Percentiles rank a stretch among this genome's conserved stretches.
Evolutionary conservation across 2,888 invertebrate genomes (phyloP).

Genomic region (Scaptomyza polygonia): DNA sequence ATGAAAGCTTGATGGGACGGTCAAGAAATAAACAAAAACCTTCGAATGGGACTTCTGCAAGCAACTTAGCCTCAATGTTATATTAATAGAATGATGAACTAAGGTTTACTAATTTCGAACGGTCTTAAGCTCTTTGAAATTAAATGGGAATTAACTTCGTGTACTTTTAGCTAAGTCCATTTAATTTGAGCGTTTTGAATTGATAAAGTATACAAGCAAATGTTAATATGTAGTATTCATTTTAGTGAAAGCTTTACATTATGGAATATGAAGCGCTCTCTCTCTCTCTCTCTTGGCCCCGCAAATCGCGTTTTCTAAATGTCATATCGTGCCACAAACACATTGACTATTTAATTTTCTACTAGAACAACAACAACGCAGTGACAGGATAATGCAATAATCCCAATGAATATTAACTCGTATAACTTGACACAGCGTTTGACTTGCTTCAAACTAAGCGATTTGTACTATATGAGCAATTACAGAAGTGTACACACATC

Average conservation of each 20-base stretch:
- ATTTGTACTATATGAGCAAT: conserved; percentile 23
- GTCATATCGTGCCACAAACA: conserved; percentile 50
- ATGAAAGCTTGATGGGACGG: too few species aligned
- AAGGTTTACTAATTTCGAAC: conserved; percentile 28
- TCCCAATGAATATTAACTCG: conserved; percentile 48
- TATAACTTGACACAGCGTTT: conserved; percentile 28
- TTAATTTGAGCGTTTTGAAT: conserved; percentile 7
- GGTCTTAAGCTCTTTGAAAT: conserved; percentile 30
- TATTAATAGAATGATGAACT: conserved; percentile 25
- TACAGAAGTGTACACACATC: conserved; percentile 6
- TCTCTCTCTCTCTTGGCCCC: conserved; percentile 6
- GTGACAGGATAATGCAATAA: conserved; percentile 77
- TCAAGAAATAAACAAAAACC: conserved; percentile 14
- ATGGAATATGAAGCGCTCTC: conserved; percentile 38
- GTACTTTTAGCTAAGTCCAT: conserved; percentile 20
- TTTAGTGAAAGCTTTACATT: conserved; percentile 12
- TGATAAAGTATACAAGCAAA: conserved; percentile 10
- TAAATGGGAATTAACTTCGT: conserved; percentile 28
- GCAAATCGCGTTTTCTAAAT: conserved; percentile 38
- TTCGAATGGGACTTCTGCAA: conserved; percentile 7
- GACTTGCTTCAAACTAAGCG: conserved; percentile 24
- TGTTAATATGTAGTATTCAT: too few species aligned
- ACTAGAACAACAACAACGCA: conserved; percentile 55
- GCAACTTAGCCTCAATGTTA: conserved; percentile 3
- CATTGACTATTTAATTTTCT: conserved; percentile 78